phyloP scores from a whole-genome alignment of 2,888 invertebrate genomes.

The Hartigia nigra region DNA sequence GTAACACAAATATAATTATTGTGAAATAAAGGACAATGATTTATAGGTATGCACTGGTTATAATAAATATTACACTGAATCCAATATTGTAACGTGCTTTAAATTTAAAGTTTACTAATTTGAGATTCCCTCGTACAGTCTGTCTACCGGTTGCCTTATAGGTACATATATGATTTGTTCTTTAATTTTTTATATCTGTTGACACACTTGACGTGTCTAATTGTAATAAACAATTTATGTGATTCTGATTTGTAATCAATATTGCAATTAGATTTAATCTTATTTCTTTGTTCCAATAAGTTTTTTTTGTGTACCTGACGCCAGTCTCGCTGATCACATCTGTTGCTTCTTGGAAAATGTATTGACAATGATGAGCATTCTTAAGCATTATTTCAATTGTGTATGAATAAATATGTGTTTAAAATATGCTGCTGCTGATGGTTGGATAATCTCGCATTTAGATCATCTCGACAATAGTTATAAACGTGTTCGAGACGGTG shows the following conservation, averaged over 20 bases:
- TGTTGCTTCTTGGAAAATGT: not conserved
- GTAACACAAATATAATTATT: too few relatives aligned
- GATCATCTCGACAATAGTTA: conserved; percentile 66
- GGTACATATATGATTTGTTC: not conserved
- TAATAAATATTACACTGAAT: not conserved
- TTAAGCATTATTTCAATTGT: not conserved
- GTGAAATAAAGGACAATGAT: too few relatives aligned
- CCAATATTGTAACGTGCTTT: not conserved
- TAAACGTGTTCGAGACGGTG: conserved; percentile 50
- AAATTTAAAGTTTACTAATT: not conserved
- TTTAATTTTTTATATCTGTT: not conserved
- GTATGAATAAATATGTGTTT: conserved; percentile 62
- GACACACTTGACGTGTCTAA: not conserved
- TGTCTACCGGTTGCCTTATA: not conserved
- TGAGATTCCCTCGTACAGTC: not conserved
- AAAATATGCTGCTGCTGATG: conserved; percentile 58
- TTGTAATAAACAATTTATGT: not conserved
- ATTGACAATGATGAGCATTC: not conserved
- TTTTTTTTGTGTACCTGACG: not conserved
- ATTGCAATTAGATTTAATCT: not conserved
- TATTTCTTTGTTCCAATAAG: not conserved
- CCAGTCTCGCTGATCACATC: not conserved
- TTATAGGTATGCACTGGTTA: not conserved
- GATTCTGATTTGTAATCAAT: not conserved
- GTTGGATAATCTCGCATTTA: conserved; percentile 69